These are phyloP conservation scores for Zingel zingel DNA, from an alignment of 2,113 vertebrate genomes.

Conservation along the genomic window DNA sequence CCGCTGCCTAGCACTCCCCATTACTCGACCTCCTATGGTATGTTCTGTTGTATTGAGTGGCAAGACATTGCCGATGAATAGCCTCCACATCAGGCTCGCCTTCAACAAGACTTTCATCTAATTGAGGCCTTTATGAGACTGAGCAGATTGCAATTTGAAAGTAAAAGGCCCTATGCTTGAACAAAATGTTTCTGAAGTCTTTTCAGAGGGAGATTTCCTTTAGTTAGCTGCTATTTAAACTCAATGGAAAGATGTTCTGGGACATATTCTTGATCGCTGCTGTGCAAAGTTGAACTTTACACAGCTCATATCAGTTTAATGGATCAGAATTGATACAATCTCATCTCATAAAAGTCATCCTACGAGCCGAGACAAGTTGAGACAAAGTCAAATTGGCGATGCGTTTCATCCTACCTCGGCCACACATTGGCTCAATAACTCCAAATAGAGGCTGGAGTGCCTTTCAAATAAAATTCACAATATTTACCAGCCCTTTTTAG, in stretches of 20 bases:
- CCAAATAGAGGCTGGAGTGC: not conserved
- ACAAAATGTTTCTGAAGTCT: conserved; percentile 34
- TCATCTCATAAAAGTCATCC: not conserved
- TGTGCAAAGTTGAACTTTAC: not conserved
- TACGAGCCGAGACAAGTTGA: not conserved
- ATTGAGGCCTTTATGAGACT: conserved; percentile 49
- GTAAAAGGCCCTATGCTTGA: conserved; percentile 33
- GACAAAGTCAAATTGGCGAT: conserved; percentile 14
- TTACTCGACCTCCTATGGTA: conserved; percentile 45
- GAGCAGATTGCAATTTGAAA: conserved; percentile 52
- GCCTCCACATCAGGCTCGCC: conserved; percentile 22
- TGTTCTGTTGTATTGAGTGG: conserved; percentile 32
- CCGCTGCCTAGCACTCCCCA: conserved; percentile 13
- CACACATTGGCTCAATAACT: not conserved
- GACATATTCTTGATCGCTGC: conserved; percentile 8
- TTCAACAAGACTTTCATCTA: conserved; percentile 44
- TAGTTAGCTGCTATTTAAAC: conserved; percentile 24
- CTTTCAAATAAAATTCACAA: conserved; percentile 1
- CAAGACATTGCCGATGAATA: conserved; percentile 38
- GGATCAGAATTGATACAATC: conserved; percentile 21
- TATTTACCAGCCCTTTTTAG: conserved; percentile 12
- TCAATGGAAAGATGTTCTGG: not conserved
- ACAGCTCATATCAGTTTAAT: conserved; percentile 16
- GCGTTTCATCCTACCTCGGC: not conserved
- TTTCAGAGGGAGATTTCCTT: conserved; percentile 26